Percentiles rank a stretch among this genome's conserved stretches.
Conservation (phyloP, 2,888 invertebrate species). For the Mesochorus sp. region DNA sequence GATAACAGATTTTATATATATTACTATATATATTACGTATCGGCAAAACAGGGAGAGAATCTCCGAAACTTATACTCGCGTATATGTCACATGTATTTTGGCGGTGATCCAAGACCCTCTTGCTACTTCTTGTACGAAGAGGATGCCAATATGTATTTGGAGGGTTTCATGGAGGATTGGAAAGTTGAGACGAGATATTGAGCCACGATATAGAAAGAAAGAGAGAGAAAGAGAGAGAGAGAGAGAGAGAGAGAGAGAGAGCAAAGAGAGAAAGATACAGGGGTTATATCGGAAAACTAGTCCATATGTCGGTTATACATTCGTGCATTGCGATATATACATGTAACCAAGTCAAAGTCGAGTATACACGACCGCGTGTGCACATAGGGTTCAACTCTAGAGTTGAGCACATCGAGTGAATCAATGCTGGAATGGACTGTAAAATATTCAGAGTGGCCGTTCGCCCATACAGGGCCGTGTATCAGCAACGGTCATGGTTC, state of each 20-base stretch:
- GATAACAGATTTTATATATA: too few species aligned
- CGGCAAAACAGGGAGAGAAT: constrained; percentile 16
- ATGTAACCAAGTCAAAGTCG: constrained; percentile 20
- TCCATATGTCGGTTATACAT: constrained; percentile 49
- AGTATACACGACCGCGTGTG: constrained; percentile 25
- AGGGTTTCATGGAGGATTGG: constrained; percentile 48
- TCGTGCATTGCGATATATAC: background rate
- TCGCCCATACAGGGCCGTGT: background rate
- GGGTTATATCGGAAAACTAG: constrained; percentile 44
- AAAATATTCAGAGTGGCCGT: constrained; percentile 53
- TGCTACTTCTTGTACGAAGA: constrained; percentile 44
- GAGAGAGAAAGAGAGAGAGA: too few species aligned
- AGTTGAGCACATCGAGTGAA: constrained; percentile 30
- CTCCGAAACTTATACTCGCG: constrained; percentile 38
- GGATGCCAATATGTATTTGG: constrained; percentile 61
- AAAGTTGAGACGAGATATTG: constrained; percentile 45
- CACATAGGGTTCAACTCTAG: constrained; percentile 32
- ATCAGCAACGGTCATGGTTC: constrained; percentile 24
- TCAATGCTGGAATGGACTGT: constrained; percentile 57
- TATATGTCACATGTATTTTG: constrained; percentile 45
- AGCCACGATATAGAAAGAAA: constrained; percentile 24
- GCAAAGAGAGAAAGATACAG: too few species aligned
- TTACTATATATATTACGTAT: background rate
- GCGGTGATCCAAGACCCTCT: constrained; percentile 52
- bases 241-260: too few species aligned